A percentile compares a stretch with the other conserved stretches of the same genome.
These are phyloP conservation scores for Circaetus gallicus DNA, from an alignment of 2,113 vertebrate genomes.

Conservation along the genomic window DNA sequence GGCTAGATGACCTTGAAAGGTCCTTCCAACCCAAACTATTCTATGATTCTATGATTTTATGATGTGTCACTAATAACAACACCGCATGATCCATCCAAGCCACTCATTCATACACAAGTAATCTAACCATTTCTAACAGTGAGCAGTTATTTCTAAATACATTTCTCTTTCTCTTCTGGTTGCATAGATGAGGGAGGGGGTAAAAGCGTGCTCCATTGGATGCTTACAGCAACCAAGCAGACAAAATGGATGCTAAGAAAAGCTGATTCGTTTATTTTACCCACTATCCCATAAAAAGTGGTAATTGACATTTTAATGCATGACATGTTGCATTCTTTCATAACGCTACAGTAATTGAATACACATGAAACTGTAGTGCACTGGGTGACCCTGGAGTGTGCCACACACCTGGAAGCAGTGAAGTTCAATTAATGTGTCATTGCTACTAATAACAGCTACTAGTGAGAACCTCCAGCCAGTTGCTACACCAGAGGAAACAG, in stretches of 20 bases:
- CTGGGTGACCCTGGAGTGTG: slow-evolving; percentile 73
- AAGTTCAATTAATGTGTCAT: slow-evolving; percentile 80
- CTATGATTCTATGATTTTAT: not conserved
- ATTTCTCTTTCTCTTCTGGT: not conserved
- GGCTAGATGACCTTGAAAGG: not conserved
- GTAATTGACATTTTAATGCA: slow-evolving; percentile 51
- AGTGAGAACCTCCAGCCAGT: slow-evolving; percentile 70
- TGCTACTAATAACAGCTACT: slow-evolving; percentile 69
- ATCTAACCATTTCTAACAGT: not conserved
- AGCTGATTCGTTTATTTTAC: not conserved
- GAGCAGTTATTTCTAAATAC: not conserved
- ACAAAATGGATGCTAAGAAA: not conserved
- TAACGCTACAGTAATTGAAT: slow-evolving; percentile 68
- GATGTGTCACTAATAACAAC: not conserved
- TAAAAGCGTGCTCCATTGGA: not conserved
- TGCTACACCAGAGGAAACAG: slow-evolving; percentile 9
- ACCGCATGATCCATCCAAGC: not conserved
- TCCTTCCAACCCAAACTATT: not conserved
- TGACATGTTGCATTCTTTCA: slow-evolving; percentile 61
- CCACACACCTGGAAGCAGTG: slow-evolving; percentile 82
- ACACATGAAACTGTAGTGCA: slow-evolving; percentile 65
- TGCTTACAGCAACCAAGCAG: not conserved
- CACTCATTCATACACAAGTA: not conserved
- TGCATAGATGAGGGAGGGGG: not conserved
- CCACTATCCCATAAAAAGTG: not conserved